phyloP scores from a whole-genome alignment of 2,797 vertebrate species.

The Chelidonichthys spinosus region DNA sequence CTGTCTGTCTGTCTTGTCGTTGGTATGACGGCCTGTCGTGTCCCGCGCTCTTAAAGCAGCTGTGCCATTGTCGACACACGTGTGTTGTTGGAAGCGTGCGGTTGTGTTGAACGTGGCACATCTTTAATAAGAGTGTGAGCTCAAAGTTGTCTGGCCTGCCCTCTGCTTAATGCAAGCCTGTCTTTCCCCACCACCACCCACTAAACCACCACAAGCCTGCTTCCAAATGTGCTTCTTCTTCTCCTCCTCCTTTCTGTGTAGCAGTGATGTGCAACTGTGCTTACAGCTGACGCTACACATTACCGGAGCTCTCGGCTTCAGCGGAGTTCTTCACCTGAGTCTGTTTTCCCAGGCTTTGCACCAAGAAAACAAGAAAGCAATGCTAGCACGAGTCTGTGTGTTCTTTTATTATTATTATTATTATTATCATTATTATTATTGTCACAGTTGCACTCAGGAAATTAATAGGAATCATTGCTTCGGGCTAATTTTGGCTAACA shows the following conservation, averaged over 20 bases:
- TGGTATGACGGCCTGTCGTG: slow-evolving; percentile 38
- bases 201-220: slow-evolving; percentile 47
- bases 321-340: slow-evolving; percentile 29
- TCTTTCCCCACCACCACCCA: slow-evolving; percentile 39
- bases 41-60: slow-evolving; percentile 54
- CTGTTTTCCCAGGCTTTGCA: slow-evolving; percentile 46
- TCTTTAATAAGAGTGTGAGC: slow-evolving; percentile 52
- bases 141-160: slow-evolving; percentile 54
- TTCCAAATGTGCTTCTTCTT: slow-evolving; percentile 24
- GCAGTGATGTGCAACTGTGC: slow-evolving; percentile 60
- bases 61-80: slow-evolving; percentile 46
- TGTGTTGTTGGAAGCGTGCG: accelerated
- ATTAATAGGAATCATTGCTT: background rate
- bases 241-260: background rate
- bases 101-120: slow-evolving; percentile 56
- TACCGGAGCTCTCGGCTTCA: slow-evolving; percentile 43
- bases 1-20: slow-evolving; percentile 69
- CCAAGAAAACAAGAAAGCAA: slow-evolving; percentile 63
- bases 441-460: background rate
- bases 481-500: background rate
- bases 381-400: slow-evolving; percentile 37
- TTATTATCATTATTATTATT: too few relatives aligned
- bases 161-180: slow-evolving; percentile 62
- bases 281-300: slow-evolving; percentile 40
- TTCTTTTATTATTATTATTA: background rate